These are phyloP conservation scores for Chaetura pelagica DNA, from an alignment of 2,113 vertebrate genomes.

Conservation along the genomic window DNA sequence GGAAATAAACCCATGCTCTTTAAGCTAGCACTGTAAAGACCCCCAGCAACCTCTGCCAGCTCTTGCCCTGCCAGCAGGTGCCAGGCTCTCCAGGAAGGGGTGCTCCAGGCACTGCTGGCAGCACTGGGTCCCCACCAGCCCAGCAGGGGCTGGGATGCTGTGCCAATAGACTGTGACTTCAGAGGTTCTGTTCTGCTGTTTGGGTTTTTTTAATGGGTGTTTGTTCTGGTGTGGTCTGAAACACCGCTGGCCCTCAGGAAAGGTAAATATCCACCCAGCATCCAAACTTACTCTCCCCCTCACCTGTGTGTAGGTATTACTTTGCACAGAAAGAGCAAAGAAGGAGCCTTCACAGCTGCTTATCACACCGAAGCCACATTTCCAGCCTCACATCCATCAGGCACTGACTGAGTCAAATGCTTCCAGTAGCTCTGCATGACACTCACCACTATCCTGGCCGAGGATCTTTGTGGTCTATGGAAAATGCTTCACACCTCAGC, in stretches of 20 bases:
- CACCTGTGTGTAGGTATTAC: not conserved
- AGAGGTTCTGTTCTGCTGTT: not conserved
- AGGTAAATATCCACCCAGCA: not conserved
- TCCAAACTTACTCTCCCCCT: not conserved
- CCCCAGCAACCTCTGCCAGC: not conserved
- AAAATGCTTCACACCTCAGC: not conserved
- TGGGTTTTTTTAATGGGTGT: not conserved
- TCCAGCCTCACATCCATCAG: not conserved
- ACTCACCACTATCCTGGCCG: not conserved
- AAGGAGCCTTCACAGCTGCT: not conserved
- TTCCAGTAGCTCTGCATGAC: not conserved
- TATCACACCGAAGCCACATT: not conserved
- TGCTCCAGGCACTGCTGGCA: fast-evolving
- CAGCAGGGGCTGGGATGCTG: fast-evolving
- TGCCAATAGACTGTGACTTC: not conserved
- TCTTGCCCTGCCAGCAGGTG: not conserved
- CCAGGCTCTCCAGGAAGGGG: not conserved
- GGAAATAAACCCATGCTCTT: not conserved
- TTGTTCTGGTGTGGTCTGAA: not conserved
- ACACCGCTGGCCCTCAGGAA: not conserved
- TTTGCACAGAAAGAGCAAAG: not conserved
- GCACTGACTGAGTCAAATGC: not conserved
- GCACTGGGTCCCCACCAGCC: not conserved
- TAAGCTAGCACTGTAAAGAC: not conserved
- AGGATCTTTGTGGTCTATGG: not conserved